These are phyloP conservation scores for Cuniculus paca DNA, from an alignment of 2,797 vertebrate genomes.

Conservation along the genomic window DNA sequence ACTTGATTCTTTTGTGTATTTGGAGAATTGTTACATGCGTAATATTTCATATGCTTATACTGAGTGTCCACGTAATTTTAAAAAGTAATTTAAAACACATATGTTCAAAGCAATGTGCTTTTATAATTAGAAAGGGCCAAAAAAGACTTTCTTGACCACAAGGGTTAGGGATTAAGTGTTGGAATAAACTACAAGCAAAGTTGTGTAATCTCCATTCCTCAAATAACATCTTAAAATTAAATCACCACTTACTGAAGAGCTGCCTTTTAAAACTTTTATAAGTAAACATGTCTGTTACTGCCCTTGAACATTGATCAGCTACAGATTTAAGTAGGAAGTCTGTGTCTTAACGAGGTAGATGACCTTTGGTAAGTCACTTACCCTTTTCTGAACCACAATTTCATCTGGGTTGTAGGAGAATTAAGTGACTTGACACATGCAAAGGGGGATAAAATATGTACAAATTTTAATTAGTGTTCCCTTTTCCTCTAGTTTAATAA, in stretches of 20 bases:
- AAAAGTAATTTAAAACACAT: slow-evolving; percentile 52
- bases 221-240: slow-evolving; percentile 75
- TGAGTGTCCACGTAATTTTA: slow-evolving; percentile 7
- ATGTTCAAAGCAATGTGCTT: slow-evolving; percentile 34
- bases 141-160: slow-evolving; percentile 65
- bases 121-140: slow-evolving; percentile 65
- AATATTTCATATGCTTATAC: neutral
- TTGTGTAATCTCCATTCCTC: slow-evolving; percentile 73
- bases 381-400: slow-evolving; percentile 16
- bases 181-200: slow-evolving; percentile 67
- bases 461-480: neutral
- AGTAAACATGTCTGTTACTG: slow-evolving; percentile 44
- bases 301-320: neutral
- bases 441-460: slow-evolving; percentile 32
- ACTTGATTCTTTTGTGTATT: slow-evolving; percentile 32
- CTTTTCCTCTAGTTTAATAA: slow-evolving; percentile 25
- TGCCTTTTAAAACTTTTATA: slow-evolving; percentile 56
- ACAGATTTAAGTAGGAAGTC: neutral
- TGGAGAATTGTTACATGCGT: slow-evolving; percentile 47
- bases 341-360: neutral
- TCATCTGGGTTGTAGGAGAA: neutral
- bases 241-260: slow-evolving; percentile 54
- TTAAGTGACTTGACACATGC: neutral
- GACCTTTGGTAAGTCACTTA: neutral
- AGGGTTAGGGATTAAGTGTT: slow-evolving; percentile 63